Base-by-base conservation (phyloP, 2,797 vertebrate species). In the Borostomias antarcticus region DNA sequence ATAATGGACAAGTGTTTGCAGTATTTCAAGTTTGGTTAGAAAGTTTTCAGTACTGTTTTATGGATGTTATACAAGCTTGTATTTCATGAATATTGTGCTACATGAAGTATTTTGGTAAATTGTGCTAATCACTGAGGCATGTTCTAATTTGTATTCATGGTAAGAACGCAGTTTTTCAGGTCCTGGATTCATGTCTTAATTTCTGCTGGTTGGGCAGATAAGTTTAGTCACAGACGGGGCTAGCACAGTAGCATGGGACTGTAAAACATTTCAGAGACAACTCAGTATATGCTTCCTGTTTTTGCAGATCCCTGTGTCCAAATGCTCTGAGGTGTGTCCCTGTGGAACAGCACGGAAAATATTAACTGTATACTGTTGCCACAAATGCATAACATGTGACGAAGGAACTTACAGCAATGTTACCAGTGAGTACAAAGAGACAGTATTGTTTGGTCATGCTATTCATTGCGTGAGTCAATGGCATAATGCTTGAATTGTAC, bases 291-390 rank as follows among this genome's bases (percentile, higher is more conserved):
- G 28, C 48, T 29, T 3, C 50, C 43, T n/a, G 58, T 21, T 51
- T 57, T 69, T 28, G 25, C 60, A 92, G 90, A 43, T 11, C 11
- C 85, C 88, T 51, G 23, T 66, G 53, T 89, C 82, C 2, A 82
- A 74, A 62, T 92, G 91, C 61, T 88, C 90, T 2, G 17, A 70
- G 5, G 58, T n/a, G 15, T 92, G 90, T 15, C 5, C 4, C 6
- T 79, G 78, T 26, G 91, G 91, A 9, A 72, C 37, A 0, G 62
- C 71, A 13, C 91, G 86, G 78, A 86, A 86, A 69, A 83, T 89
- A n/a, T 68, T 72, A 11, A 83, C 86, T 4, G 54, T 67, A 13
- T 84, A 75, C 57, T 92, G 91, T 61, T 92, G 90, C 68, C 87
- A 89, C 65, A 78, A 64, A 15, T 91, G 90, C 64, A 79, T 35